Percentiles rank a stretch among this genome's conserved stretches.
These are phyloP conservation scores for Zaprionus ornatus DNA, from an alignment of 1,140 invertebrate species.

Conservation along the genomic window DNA sequence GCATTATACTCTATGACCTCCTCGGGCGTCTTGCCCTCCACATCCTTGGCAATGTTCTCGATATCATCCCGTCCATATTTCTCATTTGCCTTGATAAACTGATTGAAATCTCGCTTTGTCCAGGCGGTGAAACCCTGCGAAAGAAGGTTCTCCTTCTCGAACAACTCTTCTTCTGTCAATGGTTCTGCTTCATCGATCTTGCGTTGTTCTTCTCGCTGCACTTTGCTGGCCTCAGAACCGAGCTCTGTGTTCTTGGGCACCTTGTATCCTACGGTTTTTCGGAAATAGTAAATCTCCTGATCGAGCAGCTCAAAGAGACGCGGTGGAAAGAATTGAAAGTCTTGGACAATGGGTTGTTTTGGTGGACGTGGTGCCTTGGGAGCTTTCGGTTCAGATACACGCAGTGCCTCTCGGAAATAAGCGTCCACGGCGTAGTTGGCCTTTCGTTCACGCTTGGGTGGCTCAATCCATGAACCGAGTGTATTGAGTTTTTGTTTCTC, in stretches of 20 bases:
- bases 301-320: slow-evolving; percentile 98
- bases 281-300: slow-evolving; percentile 98
- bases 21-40: slow-evolving; percentile 98
- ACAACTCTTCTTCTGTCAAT: slow-evolving; percentile 94
- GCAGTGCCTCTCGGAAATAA: slow-evolving; percentile 97
- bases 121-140: slow-evolving; percentile 96
- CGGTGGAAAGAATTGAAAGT: slow-evolving; percentile 99
- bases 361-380: slow-evolving; percentile 98
- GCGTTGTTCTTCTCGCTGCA: slow-evolving; percentile 97
- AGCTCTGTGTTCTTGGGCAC: slow-evolving; percentile 98
- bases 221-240: slow-evolving; percentile 95
- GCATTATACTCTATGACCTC: slow-evolving; percentile 98
- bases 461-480: slow-evolving; percentile 98
- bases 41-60: slow-evolving; percentile 98
- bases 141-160: slow-evolving; percentile 96
- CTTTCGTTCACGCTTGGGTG: slow-evolving; percentile 98
- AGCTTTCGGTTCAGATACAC: slow-evolving; percentile 98
- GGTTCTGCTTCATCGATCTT: slow-evolving; percentile 98
- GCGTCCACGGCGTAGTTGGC: slow-evolving; percentile 99
- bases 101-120: slow-evolving; percentile 98
- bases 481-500: slow-evolving; percentile 95
- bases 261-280: slow-evolving; percentile 98
- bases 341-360: slow-evolving; percentile 99
- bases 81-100: slow-evolving; percentile 99
- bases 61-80: slow-evolving; percentile 99